Evolutionary conservation across 2,888 invertebrate species (phyloP), one percentile per base, ranked within the genome.

Genomic region (Xiphydria camelus): DNA sequence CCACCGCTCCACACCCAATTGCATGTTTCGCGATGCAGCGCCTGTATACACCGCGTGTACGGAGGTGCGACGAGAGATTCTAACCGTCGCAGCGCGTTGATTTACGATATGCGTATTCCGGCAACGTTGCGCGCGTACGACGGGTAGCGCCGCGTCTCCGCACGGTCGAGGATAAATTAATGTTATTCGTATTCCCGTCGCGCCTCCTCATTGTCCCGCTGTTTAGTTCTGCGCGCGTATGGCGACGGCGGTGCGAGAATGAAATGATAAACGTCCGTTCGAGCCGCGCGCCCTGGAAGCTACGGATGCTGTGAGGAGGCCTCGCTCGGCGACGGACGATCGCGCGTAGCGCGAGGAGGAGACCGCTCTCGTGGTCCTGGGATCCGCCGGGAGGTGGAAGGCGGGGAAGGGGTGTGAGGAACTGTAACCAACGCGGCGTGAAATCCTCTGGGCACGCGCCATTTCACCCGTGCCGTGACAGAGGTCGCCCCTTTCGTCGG

Each of bases 361-460:
- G 14, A 12, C 6, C 6, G 29, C n/a, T 29, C 5, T n/a, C n/a
- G n/a, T n/a, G n/a, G n/a, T n/a, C n/a, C n/a, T n/a, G n/a, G n/a
- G n/a, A n/a, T n/a, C 29, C 12, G 29, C 14, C 15, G 29, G 12
- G 5, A 12, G 29, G 7, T 12, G 9, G 29, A 29, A 3, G 29
- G 14, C 12, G 10, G 6, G 1, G 29, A 29, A 15, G 29, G 5
- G 12, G 12, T 5, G 5, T 12, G 29, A 15, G 29, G 15, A 4
- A 2, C 29, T 64, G 62, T 62, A 56, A 60, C 67, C 68, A 70
- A 70, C 69, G 62, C 54, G 54, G 59, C 70, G 66, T 70, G 62
- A 70, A 70, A 70, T 70, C 63, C 62, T 61, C 55, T 51, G 62
- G 70, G 70, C 70, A 70, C 69, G 70, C 68, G 70, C 67, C 68